Base-by-base conservation (phyloP, 2,797 vertebrate genomes). In the Oreonectes daqikongensis region DNA sequence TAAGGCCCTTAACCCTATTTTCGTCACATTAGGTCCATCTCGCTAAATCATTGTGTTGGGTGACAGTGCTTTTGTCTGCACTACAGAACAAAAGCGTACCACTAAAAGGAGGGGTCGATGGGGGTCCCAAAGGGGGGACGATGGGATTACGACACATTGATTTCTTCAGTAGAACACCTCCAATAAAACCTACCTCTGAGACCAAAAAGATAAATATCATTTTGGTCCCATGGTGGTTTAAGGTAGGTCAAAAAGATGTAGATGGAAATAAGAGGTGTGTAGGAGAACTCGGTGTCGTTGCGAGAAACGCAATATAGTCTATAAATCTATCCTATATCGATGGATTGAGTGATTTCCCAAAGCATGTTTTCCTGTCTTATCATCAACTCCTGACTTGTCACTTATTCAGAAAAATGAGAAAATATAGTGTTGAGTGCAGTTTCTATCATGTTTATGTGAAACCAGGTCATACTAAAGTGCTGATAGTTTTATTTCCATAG, bases 21-120 rank as follows among this genome's bases (percentile, higher is more conserved):
- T 65, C 26, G 22, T 71, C 52, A 67, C 70, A 42, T 73, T 78
- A 65, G 20, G 71, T 77, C 70, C 68, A 52, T 79, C 69, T 59
- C 44, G 2, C 55, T 44, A 50, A 53, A 50, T 63, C 72, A 66
- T 71, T 64, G 68, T 55, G 59, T 60, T 76, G 68, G 9, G 73
- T 59, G 67, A 79, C 65, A 65, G 42, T n/a, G 78, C 72, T 78
- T 83, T 86, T 86, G 84, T 86, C 79, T 68, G 55, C 64, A 17
- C 24, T 53, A 64, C 57, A 22, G 65, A 61, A 70, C 70, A 74
- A 65, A 59, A 70, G 66, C 75, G 52, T 59, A 48, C 24, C 68
- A 60, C 74, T 32, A 60, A 76, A 75, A 42, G 20, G 10, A 57
- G 22, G 35, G 55, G 35, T 48, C 4, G 55, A 40, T 48, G 32